Conservation (phyloP, 2,113 vertebrate species). For the Clupea harengus region DNA sequence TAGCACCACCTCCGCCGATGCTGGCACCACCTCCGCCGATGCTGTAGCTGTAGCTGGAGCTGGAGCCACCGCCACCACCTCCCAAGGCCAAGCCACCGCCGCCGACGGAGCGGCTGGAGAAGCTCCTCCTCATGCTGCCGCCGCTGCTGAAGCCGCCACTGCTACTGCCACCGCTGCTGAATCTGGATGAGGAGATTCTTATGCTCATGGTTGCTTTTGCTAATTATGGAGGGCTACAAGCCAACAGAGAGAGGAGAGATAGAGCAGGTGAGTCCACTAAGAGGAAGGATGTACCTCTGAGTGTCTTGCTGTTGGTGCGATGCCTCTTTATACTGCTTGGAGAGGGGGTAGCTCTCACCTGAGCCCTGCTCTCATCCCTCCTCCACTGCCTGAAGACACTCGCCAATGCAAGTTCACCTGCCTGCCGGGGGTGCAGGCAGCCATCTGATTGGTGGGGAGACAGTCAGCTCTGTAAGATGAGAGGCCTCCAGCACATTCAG, state of each 20-base stretch:
- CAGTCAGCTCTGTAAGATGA: conserved; percentile 47
- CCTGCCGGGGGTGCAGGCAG: conserved; percentile 43
- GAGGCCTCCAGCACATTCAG: conserved; percentile 53
- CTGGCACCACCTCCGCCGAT: background rate
- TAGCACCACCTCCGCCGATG: conserved; percentile 21
- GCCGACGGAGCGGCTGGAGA: conserved; percentile 29
- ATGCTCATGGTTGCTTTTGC: conserved; percentile 43
- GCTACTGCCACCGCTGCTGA: conserved; percentile 15
- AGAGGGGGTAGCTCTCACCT: conserved; percentile 38
- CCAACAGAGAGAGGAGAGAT: conserved; percentile 45
- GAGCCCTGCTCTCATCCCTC: conserved; percentile 37
- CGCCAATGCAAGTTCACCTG: conserved; percentile 17
- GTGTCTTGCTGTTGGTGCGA: conserved; percentile 44
- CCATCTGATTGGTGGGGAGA: conserved; percentile 58
- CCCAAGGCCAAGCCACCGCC: conserved; percentile 27
- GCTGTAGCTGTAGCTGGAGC: conserved; percentile 49
- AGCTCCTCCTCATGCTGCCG: conserved; percentile 62
- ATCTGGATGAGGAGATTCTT: background rate
- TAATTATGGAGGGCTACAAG: conserved; percentile 27
- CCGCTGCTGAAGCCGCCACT: conserved; percentile 22
- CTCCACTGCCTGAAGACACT: conserved; percentile 16
- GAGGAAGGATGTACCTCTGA: conserved; percentile 71
- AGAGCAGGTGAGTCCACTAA: conserved; percentile 62
- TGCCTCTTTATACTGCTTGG: conserved; percentile 54
- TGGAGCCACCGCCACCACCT: conserved; percentile 52